phyloP scores from a whole-genome alignment of 2,888 invertebrate species.

The Drosophila paucipuncta region DNA sequence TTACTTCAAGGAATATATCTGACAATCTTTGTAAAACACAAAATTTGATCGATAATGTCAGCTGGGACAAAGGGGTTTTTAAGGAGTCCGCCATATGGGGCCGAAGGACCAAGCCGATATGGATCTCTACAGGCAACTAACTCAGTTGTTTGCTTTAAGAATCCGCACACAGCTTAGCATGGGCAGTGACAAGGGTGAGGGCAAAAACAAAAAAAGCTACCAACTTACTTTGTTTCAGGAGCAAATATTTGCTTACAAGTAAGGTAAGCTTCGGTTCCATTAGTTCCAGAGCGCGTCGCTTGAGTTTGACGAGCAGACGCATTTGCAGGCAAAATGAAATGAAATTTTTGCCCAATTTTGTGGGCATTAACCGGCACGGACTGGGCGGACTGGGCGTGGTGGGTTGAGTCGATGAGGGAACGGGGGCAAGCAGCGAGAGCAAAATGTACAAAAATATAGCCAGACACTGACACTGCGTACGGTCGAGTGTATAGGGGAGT shows the following conservation, averaged over 20 bases:
- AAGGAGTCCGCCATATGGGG: neutral
- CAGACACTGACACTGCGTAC: conserved; percentile 26
- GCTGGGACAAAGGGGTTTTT: neutral
- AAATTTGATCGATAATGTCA: neutral
- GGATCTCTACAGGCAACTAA: conserved; percentile 27
- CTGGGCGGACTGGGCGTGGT: neutral
- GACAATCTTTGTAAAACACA: neutral
- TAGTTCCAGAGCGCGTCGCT: conserved; percentile 55
- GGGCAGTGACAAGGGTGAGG: conserved; percentile 5
- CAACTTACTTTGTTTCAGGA: conserved; percentile 70
- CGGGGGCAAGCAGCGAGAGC: neutral
- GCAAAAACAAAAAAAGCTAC: conserved; percentile 28
- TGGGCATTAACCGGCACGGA: conserved; percentile 65
- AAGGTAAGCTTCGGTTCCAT: conserved; percentile 79
- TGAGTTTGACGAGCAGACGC: conserved; percentile 39
- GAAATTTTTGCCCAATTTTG: conserved; percentile 72
- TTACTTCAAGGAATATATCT: neutral
- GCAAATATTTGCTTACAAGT: conserved; percentile 77
- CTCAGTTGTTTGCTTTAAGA: conserved; percentile 71
- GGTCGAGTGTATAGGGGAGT: too few relatives aligned
- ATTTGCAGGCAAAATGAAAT: conserved; percentile 61
- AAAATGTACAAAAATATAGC: conserved; percentile 4
- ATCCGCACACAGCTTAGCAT: conserved; percentile 76
- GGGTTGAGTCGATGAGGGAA: neutral
- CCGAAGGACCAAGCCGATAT: neutral